A percentile compares a stretch with the other conserved stretches of the same genome.
These are phyloP conservation scores for Brachionus manjavacas DNA, from an alignment of 1,140 invertebrate species.

Conservation along the genomic window DNA sequence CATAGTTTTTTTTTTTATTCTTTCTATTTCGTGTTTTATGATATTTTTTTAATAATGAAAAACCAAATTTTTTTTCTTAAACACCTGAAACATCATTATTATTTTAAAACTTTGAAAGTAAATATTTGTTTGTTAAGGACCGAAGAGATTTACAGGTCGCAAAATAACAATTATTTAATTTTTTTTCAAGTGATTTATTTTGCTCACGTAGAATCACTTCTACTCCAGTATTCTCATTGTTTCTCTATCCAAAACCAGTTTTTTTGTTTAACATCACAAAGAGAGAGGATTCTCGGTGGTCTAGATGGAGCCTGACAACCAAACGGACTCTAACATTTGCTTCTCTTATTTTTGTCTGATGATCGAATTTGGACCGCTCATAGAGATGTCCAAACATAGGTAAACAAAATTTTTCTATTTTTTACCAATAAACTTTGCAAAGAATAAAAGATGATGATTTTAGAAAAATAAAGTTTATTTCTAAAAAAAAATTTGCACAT, in stretches of 20 bases:
- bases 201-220: constrained; percentile 1
- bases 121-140: constrained; percentile 31
- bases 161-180: constrained; percentile 20
- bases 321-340: neutral
- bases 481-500: no score
- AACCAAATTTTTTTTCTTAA: neutral
- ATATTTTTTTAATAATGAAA: neutral
- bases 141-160: constrained; percentile 20
- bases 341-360: no score
- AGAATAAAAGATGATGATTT: no score
- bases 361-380: no score
- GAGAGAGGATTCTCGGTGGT: neutral
- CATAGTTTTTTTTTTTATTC: constrained; percentile 9
- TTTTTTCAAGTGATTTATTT: constrained; percentile 18
- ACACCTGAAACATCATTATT: constrained; percentile 34
- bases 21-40: neutral
- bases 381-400: no score
- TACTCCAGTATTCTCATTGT: neutral
- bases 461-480: no score
- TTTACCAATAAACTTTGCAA: no score
- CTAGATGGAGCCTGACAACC: neutral
- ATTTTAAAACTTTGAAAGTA: neutral
- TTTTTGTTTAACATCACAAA: neutral
- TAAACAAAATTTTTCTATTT: no score
- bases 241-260: neutral